Evolutionary conservation across 2,888 invertebrate genomes (phyloP), one percentile per base, ranked within the genome.

Genomic region (Andricus quercusramuli): DNA sequence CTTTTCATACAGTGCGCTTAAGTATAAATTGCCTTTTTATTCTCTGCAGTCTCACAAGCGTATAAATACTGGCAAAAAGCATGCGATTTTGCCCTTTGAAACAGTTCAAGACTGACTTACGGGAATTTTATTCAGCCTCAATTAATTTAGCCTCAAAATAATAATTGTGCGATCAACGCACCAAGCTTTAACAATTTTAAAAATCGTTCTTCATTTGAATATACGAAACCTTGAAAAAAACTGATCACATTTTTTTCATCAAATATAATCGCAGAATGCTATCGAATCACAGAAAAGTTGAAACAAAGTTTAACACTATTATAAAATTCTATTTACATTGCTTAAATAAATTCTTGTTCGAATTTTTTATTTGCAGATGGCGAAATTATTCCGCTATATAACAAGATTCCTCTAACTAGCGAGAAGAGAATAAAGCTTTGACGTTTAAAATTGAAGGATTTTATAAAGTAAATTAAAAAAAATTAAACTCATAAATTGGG

Each of bases 41-140:
- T 62, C 25, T 62, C 62, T 62, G 62, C 25, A 62, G 62, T 62
- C 62, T 62, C 25, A 62, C 62, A 62, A 62, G 62, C 62, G 62
- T 62, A 56, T 56, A 62, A 62, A 62, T 62, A 62, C 13, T 22
- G 25, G 62, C 62, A 62, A 62, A 62, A 22, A 62, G 22, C 62
- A 62, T 62, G 62, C 62, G 11, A 62, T 62, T 62, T 62, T 25
- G 62, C 62, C 62, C 25, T 25, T 62, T 62, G 25, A 62, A 62
- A 62, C 62, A 62, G 25, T 22, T 62, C 62, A 25, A 25, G 62
- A 62, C 22, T 15, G 25, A 59, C 3, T 59, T 59, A 59, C 22
- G 22, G 22, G 22, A 59, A 59, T 22, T n/a, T 62, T 25, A 62
- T 62, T n/a, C 22, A 62, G 25, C 25, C 62, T 25, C 25, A 25